phyloP scores from a whole-genome alignment of 2,113 vertebrate genomes.

The Oplegnathus fasciatus region DNA sequence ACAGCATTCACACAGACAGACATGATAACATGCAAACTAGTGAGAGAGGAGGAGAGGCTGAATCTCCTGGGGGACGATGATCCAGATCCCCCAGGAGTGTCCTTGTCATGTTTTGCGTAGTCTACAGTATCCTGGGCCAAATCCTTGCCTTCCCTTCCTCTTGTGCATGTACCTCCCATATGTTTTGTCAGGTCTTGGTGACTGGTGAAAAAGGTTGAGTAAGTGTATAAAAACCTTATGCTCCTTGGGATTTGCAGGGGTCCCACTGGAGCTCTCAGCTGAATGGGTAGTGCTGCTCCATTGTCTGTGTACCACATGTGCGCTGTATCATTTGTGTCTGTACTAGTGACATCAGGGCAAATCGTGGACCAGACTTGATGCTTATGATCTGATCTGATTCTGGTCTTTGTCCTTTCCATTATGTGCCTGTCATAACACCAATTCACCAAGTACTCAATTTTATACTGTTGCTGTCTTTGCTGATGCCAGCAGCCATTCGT shows the following conservation, averaged over 20 bases:
- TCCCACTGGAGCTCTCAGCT: conserved; percentile 1
- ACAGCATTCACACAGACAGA: no score
- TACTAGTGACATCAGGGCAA: neutral
- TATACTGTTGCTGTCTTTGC: neutral
- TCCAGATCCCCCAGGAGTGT: neutral
- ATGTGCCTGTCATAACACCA: neutral
- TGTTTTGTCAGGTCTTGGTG: conserved; percentile 34
- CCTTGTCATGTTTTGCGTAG: conserved; percentile 52
- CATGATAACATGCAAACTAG: no score
- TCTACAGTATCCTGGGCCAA: conserved; percentile 39
- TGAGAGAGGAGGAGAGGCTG: no score
- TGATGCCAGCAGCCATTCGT: conserved; percentile 35
- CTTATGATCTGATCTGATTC: neutral
- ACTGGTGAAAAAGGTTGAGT: conserved; percentile 28
- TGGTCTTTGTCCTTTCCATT: neutral
- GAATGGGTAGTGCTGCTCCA: conserved; percentile 7
- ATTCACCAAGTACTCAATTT: neutral
- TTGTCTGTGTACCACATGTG: neutral
- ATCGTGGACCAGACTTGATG: neutral
- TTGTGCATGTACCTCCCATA: conserved; percentile 20
- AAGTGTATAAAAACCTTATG: conserved; percentile 23
- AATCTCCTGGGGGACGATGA: no score
- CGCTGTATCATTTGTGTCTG: neutral
- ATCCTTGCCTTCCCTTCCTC: conserved; percentile 41
- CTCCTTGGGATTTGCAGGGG: conserved; percentile 24